Conservation (phyloP, 2,113 vertebrate species). For the Oreochromis tanganicae region DNA sequence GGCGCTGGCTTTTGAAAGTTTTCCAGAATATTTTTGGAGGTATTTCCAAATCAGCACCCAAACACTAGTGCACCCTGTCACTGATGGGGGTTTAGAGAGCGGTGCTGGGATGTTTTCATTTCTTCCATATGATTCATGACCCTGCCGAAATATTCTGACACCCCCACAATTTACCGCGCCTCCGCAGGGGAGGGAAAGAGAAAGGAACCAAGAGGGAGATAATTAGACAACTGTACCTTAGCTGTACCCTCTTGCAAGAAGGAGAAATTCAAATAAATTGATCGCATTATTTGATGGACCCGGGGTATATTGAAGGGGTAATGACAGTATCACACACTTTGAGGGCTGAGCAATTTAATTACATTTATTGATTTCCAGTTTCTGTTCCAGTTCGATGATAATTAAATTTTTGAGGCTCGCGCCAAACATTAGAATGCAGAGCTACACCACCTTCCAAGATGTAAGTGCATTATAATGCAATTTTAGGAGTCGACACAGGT, state of each 20-base stretch:
- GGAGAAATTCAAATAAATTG: constrained; percentile 31
- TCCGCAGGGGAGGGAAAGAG: neutral
- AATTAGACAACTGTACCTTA: constrained; percentile 21
- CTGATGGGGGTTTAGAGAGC: neutral
- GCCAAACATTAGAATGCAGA: constrained; percentile 1
- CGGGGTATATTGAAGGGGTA: constrained; percentile 26
- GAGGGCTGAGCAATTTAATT: constrained; percentile 48
- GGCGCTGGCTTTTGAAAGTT: neutral
- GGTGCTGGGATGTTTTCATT: neutral
- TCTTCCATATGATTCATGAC: constrained; percentile 13
- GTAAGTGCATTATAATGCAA: constrained; percentile 4
- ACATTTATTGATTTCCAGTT: constrained; percentile 57
- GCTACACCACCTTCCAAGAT: neutral
- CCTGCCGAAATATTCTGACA: neutral
- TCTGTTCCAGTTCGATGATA: constrained; percentile 39
- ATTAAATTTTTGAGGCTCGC: constrained; percentile 33
- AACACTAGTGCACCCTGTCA: neutral
- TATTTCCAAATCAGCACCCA: neutral
- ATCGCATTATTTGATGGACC: constrained; percentile 53
- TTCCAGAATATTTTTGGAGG: neutral
- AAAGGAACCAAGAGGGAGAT: constrained; percentile 12
- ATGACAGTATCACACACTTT: constrained; percentile 31
- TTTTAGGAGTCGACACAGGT: neutral
- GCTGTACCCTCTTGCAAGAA: neutral
- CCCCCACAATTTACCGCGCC: neutral